These are phyloP conservation scores for Parapristionchus giblindavisi DNA, from an alignment of 2,888 invertebrate genomes.

Conservation along the genomic window DNA sequence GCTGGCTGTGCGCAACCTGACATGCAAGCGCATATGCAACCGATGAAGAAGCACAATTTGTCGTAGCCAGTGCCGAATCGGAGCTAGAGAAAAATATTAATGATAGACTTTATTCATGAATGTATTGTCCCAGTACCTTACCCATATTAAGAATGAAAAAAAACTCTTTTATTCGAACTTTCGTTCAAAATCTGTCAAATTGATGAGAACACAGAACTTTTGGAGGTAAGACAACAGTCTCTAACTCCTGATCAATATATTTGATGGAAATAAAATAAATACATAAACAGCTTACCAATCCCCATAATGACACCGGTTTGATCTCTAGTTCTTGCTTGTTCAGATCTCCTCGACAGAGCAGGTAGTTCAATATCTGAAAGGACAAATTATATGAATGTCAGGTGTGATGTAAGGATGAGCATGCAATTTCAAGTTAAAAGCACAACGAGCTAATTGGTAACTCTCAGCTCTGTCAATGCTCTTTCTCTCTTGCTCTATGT, in stretches of 20 bases:
- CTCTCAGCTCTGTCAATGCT: too few relatives aligned
- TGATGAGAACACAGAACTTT: background rate
- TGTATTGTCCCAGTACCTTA: too few relatives aligned
- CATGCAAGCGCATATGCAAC: slow-evolving; percentile 51
- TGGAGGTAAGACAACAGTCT: too few relatives aligned
- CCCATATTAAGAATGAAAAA: too few relatives aligned
- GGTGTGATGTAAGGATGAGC: too few relatives aligned
- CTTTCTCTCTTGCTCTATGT: too few relatives aligned
- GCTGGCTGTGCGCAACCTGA: slow-evolving; percentile 57
- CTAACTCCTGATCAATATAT: too few relatives aligned
- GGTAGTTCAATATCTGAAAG: background rate
- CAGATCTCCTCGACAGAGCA: slow-evolving; percentile 49
- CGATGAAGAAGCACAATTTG: slow-evolving; percentile 50
- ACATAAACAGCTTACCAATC: slow-evolving; percentile 52
- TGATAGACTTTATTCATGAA: background rate
- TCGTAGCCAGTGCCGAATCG: slow-evolving; percentile 56
- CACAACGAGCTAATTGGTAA: too few relatives aligned
- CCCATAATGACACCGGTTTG: slow-evolving; percentile 50
- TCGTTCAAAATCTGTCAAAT: background rate
- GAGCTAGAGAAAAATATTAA: slow-evolving; percentile 48
- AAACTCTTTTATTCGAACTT: too few relatives aligned
- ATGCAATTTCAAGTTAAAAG: too few relatives aligned
- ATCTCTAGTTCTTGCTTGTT: slow-evolving; percentile 49
- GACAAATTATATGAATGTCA: too few relatives aligned
- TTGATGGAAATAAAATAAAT: too few relatives aligned